Evolutionary conservation across 2,797 vertebrate species (phyloP).

Genomic region (Notamacropus eugenii): DNA sequence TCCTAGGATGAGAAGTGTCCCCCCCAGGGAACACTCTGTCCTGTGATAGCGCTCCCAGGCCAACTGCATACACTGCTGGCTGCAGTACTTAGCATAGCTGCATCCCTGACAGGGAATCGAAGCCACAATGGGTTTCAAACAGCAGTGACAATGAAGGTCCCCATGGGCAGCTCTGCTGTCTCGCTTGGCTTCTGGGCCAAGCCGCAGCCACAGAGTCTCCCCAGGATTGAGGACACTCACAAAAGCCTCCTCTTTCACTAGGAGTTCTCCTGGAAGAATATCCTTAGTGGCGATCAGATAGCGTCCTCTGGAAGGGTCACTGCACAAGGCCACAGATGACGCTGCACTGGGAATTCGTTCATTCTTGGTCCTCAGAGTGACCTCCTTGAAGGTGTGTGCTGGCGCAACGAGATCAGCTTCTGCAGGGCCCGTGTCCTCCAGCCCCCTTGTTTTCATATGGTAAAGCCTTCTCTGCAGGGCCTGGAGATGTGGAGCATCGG

Average conservation of each 20-base stretch:
- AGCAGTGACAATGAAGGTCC: constrained; percentile 91
- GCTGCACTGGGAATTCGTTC: constrained; percentile 77
- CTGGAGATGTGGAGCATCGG: constrained; percentile 26
- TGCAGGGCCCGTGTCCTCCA: constrained; percentile 43
- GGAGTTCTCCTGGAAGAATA: constrained; percentile 88
- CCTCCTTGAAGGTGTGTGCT: constrained; percentile 23
- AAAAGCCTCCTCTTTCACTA: constrained; percentile 92
- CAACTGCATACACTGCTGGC: constrained; percentile 84
- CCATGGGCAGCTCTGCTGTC: constrained; percentile 74
- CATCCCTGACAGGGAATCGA: constrained; percentile 90
- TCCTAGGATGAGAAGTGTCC: constrained; percentile 87
- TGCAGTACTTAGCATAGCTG: constrained; percentile 93
- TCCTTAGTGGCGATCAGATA: constrained; percentile 88
- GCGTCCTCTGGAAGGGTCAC: constrained; percentile 89
- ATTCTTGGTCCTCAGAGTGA: constrained; percentile 75
- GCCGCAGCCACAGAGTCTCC: constrained; percentile 50
- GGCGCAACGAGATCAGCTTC: not conserved
- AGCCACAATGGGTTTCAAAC: constrained; percentile 86
- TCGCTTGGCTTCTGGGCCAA: constrained; percentile 55
- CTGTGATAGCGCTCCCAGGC: constrained; percentile 93
- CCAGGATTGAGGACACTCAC: constrained; percentile 90
- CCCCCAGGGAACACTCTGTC: constrained; percentile 90
- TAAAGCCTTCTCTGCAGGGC: constrained; percentile 74
- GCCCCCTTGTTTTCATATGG: constrained; percentile 73
- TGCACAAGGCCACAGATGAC: constrained; percentile 83